Evolutionary conservation across 2,797 vertebrate species (phyloP).

Genomic region (Cossypha caffra): DNA sequence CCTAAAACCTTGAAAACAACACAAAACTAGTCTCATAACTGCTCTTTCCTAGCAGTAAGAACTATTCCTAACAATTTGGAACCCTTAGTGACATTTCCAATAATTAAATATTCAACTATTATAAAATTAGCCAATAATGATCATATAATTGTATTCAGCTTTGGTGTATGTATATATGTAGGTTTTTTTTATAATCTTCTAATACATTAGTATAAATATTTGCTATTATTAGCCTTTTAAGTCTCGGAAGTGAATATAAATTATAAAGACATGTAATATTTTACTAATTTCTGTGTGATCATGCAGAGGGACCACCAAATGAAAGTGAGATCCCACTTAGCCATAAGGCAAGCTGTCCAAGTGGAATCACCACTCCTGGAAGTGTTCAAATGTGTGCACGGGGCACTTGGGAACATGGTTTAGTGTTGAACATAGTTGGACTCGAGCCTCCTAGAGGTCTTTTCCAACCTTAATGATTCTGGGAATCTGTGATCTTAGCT

Average conservation of each 20-base stretch:
- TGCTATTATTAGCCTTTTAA: background rate
- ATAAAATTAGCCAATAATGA: background rate
- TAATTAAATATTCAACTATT: background rate
- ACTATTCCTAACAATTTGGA: background rate
- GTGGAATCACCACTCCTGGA: background rate
- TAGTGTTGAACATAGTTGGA: background rate
- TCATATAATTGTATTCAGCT: background rate
- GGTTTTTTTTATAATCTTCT: background rate
- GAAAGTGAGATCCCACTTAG: background rate
- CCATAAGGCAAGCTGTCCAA: background rate
- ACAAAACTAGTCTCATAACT: background rate
- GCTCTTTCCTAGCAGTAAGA: background rate
- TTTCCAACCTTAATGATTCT: background rate
- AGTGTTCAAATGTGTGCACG: background rate
- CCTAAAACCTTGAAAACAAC: background rate
- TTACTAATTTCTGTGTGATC: background rate
- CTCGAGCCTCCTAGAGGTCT: rapidly evolving
- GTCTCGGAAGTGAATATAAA: background rate
- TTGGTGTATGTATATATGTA: background rate
- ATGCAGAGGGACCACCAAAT: background rate
- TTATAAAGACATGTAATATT: background rate
- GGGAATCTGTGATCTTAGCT: background rate
- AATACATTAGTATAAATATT: background rate
- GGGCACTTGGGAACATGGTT: background rate
- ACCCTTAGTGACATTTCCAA: rapidly evolving